Evolutionary conservation across 2,797 vertebrate genomes (phyloP), one percentile per base, ranked within the genome.

Genomic region (Karalla daura): DNA sequence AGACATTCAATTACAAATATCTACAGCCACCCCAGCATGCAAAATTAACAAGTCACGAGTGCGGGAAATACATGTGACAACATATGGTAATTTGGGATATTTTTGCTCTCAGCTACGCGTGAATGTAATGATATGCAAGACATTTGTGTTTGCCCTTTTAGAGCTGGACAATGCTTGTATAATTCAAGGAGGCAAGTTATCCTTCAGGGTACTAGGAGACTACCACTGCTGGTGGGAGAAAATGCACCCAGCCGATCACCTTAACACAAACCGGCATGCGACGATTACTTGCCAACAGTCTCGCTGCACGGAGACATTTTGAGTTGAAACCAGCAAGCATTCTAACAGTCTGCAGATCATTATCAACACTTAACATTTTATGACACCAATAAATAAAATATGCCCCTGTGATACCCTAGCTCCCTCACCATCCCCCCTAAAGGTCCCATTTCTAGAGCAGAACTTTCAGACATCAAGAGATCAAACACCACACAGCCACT

Each of bases 71-170:
- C 39, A 64, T 25, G 39, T 56, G 37, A 58, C 55, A 60, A 25
- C 15, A 49, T 54, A 66, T 78, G 72, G 20, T 74, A 72, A 83
- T 85, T 50, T 50, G 2, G 5, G 58, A 11, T 43, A 25, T 41
- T 55, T 74, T 49, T 59, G 27, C 67, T 69, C 33, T 23, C 9
- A 63, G 82, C 62, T 73, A 72, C 59, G 54, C 46, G 25, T 24
- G 23, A 21, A 23, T 20, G 24, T 80, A 80, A 84, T 84, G 63
- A 83, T 47, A 81, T 76, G 70, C 81, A 56, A 63, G 65, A 69
- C 80, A 81, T 87, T 86, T 78, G 39, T 45, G 53, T 14, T 3
- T 80, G 76, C 66, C 81, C 81, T 85, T 88, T 88, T 43, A 37
- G 15, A 84, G 41, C 35, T 2, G 11, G 45, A 63, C 49, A 63